These are phyloP conservation scores for Chironomus tepperi DNA, from an alignment of 1,140 invertebrate genomes.

Conservation along the genomic window DNA sequence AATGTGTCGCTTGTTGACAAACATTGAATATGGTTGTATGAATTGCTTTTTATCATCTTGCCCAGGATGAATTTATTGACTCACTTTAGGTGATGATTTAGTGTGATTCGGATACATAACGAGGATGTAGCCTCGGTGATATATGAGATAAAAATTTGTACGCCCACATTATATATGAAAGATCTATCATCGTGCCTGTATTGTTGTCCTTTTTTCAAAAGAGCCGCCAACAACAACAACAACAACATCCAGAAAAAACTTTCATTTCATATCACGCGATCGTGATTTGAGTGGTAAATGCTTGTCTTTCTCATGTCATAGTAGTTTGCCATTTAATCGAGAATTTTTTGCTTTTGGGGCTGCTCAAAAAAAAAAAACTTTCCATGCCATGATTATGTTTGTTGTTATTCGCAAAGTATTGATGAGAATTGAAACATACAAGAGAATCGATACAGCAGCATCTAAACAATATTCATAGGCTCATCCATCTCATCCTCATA, in stretches of 20 bases:
- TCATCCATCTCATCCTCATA: not conserved
- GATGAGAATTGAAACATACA: too few species aligned
- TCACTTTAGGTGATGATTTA: not conserved
- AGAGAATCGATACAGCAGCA: too few species aligned
- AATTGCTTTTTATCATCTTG: not conserved
- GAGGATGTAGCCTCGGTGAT: too few species aligned
- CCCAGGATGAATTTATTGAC: conserved; percentile 6
- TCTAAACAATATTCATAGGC: not conserved
- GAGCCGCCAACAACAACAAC: not conserved
- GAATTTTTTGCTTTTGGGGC: not conserved
- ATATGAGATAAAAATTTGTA: too few species aligned
- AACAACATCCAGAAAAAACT: not conserved
- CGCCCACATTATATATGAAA: too few species aligned
- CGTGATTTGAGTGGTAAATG: conserved; percentile 12
- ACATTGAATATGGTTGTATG: not conserved
- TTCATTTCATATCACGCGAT: not conserved
- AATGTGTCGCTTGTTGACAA: not conserved
- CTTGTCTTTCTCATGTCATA: not conserved
- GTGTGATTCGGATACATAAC: not conserved
- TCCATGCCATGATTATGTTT: too few species aligned
- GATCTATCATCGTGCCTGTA: not conserved
- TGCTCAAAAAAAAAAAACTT: too few species aligned
- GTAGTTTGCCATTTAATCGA: not conserved
- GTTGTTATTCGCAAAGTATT: too few species aligned
- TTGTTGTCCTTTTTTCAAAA: not conserved